A percentile compares a stretch with the other conserved stretches of the same genome.
Conservation (phyloP, 2,888 invertebrate genomes). For the Nysson spinosus region DNA sequence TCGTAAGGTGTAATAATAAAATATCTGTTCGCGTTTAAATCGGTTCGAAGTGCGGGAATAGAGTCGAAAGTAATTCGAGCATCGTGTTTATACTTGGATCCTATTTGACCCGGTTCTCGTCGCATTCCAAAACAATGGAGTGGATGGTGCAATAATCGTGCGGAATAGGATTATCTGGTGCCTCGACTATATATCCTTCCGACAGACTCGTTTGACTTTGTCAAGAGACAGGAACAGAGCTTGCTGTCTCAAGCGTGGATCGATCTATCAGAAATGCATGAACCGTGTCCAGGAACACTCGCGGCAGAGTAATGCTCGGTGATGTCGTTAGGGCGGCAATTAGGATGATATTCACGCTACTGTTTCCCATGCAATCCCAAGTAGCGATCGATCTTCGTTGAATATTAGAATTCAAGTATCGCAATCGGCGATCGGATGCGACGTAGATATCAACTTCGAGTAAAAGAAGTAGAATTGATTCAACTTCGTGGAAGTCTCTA, state of each 20-base stretch:
- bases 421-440: background rate
- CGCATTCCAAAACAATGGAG: slow-evolving; percentile 34
- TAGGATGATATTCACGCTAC: slow-evolving; percentile 17
- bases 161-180: slow-evolving; percentile 10
- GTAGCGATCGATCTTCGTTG: slow-evolving; percentile 2
- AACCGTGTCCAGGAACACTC: slow-evolving; percentile 25
- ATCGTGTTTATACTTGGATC: slow-evolving; percentile 27
- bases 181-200: slow-evolving; percentile 7
- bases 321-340: slow-evolving; percentile 16
- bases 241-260: slow-evolving; percentile 24
- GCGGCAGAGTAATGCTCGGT: slow-evolving; percentile 6
- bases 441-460: background rate
- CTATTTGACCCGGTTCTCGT: background rate
- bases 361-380: slow-evolving; percentile 6
- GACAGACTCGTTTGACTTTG: slow-evolving; percentile 39
- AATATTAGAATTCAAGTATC: background rate
- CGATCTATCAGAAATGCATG: slow-evolving; percentile 37
- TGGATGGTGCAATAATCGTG: slow-evolving; percentile 39
- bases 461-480: too few species aligned
- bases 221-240: slow-evolving; percentile 32
- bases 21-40: too few species aligned
- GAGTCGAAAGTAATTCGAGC: background rate
- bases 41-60: too few species aligned
- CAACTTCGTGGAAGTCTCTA: too few species aligned
- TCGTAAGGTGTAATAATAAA: too few species aligned